Conservation (phyloP, 2,797 vertebrate species). For the Paedocypris micromegethes region DNA sequence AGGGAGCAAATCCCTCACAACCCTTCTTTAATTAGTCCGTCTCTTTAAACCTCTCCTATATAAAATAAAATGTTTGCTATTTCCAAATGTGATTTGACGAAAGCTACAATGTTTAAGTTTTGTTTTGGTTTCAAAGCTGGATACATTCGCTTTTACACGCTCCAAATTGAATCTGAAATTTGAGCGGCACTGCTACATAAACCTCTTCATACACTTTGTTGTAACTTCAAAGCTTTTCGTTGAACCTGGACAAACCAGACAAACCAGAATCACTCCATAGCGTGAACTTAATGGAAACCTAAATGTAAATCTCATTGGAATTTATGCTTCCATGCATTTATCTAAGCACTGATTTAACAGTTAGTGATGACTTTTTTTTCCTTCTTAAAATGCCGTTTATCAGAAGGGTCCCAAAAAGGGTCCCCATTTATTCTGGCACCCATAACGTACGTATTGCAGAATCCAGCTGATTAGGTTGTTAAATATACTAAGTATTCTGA, state of each 20-base stretch:
- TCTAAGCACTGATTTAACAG: not conserved
- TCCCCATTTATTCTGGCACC: too few species aligned
- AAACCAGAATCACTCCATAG: not conserved
- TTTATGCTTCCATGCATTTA: constrained; percentile 2
- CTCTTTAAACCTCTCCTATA: too few species aligned
- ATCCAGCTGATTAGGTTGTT: not conserved
- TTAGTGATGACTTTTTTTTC: too few species aligned
- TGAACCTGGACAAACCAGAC: not conserved
- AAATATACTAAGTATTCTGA: not conserved
- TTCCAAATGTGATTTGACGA: too few species aligned
- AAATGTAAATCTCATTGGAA: not conserved
- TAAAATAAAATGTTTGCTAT: too few species aligned
- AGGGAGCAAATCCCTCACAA: constrained; percentile 26
- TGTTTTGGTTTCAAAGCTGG: too few species aligned
- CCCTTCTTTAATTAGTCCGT: not conserved
- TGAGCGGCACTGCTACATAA: constrained; percentile 4
- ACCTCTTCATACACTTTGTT: constrained; percentile 4
- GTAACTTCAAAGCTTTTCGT: not conserved
- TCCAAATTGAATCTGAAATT: not conserved
- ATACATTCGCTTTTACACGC: not conserved
- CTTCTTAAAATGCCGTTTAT: too few species aligned
- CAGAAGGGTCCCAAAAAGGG: too few species aligned
- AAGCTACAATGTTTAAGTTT: too few species aligned
- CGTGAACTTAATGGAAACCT: not conserved
- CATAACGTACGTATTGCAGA: too few species aligned